Conservation (phyloP, 2,797 vertebrate genomes). For the Hapalemur alaotrensis region DNA sequence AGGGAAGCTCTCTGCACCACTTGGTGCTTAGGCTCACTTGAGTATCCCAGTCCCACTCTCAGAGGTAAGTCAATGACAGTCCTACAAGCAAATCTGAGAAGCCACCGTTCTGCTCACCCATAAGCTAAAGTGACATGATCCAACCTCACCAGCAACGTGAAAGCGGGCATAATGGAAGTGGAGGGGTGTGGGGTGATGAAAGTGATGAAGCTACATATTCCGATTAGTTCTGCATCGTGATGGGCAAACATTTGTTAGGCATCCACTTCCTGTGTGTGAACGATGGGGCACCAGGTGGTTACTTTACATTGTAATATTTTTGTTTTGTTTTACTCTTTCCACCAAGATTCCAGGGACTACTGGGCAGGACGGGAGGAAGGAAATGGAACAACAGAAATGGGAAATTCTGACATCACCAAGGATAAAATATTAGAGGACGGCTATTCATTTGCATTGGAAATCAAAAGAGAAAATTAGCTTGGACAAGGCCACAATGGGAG, state of each 20-base stretch:
- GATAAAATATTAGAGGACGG: background rate
- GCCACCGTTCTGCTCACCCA: no score
- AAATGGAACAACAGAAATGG: background rate
- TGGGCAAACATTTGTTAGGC: accelerated
- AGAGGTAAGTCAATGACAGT: accelerated
- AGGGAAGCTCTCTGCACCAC: background rate
- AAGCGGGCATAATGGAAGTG: accelerated
- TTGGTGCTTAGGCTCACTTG: no score
- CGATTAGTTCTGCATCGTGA: accelerated
- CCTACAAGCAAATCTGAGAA: background rate
- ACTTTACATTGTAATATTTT: background rate
- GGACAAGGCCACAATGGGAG: background rate
- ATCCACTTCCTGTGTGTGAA: no score
- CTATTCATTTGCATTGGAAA: background rate
- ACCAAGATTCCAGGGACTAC: background rate
- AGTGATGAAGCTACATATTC: accelerated
- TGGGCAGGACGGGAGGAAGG: background rate
- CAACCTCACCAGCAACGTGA: background rate
- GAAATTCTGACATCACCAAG: background rate
- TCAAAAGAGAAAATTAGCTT: background rate
- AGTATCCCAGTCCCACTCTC: accelerated
- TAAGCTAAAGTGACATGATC: background rate
- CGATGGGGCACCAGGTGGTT: background rate
- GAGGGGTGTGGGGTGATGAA: accelerated
- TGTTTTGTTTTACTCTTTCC: background rate